Evolutionary conservation across 2,888 invertebrate species (phyloP).

Genomic region (Drosophila recens): DNA sequence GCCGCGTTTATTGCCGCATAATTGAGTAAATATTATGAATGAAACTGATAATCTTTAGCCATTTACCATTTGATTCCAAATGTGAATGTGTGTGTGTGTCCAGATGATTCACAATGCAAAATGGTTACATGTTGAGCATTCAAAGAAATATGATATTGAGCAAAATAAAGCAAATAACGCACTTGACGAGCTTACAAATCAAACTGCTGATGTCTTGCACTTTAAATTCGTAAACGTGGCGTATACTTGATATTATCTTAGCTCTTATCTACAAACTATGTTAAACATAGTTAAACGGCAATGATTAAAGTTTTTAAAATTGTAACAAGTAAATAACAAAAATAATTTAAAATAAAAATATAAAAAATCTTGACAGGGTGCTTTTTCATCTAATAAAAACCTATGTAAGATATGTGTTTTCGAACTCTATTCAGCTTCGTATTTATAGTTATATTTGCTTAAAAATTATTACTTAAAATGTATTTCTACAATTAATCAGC

Average conservation of each 20-base stretch:
- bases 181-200: slow-evolving; percentile 24
- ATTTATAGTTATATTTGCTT: too few species aligned
- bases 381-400: too few species aligned
- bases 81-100: slow-evolving; percentile 8
- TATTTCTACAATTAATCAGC: too few species aligned
- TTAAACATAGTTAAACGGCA: background rate
- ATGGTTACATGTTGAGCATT: slow-evolving; percentile 50
- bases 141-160: slow-evolving; percentile 5
- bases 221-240: background rate
- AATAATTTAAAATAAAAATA: too few species aligned
- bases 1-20: slow-evolving; percentile 72
- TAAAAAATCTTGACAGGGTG: too few species aligned
- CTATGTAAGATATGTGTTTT: too few species aligned
- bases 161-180: slow-evolving; percentile 8
- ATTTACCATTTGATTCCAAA: slow-evolving; percentile 61
- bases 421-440: too few species aligned
- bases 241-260: slow-evolving; percentile 2
- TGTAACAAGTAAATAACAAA: too few species aligned
- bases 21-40: slow-evolving; percentile 74
- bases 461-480: too few species aligned
- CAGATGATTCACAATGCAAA: slow-evolving; percentile 61
- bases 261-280: background rate
- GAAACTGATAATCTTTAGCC: slow-evolving; percentile 70
- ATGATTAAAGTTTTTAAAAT: background rate
- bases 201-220: slow-evolving; percentile 7